These are phyloP conservation scores for Drosophila atripex DNA, from an alignment of 2,888 invertebrate genomes.

Conservation along the genomic window DNA sequence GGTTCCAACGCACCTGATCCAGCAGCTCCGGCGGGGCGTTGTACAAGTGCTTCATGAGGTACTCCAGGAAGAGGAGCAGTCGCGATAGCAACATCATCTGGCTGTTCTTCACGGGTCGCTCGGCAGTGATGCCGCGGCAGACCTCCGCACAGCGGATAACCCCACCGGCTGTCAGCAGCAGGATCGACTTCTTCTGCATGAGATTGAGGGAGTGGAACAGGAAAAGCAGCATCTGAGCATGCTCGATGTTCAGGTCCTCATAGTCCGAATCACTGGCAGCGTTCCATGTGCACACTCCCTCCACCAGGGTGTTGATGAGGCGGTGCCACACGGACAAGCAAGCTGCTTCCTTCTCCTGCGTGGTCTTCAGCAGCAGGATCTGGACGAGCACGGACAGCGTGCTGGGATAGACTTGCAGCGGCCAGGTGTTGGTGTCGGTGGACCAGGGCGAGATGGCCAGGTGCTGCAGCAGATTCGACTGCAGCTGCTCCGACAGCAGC, in stretches of 20 bases:
- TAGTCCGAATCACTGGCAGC: constrained; percentile 80
- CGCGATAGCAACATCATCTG: constrained; percentile 93
- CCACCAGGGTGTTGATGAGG: constrained; percentile 93
- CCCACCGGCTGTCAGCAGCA: constrained; percentile 92
- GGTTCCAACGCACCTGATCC: constrained; percentile 94
- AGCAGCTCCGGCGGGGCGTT: constrained; percentile 94
- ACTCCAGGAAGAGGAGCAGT: constrained; percentile 94
- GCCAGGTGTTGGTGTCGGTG: constrained; percentile 89
- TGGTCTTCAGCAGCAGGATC: constrained; percentile 91
- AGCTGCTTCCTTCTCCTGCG: constrained; percentile 94
- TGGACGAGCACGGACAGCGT: constrained; percentile 93
- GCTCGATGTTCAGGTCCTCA: constrained; percentile 96
- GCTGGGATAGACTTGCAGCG: constrained; percentile 90
- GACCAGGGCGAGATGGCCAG: constrained; percentile 90
- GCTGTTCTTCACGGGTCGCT: constrained; percentile 83
- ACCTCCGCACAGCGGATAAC: constrained; percentile 88
- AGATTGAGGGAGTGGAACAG: constrained; percentile 97
- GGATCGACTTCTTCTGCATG: constrained; percentile 97
- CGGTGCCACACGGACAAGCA: constrained; percentile 97
- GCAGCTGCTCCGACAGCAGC: constrained; percentile 87
- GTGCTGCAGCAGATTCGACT: constrained; percentile 89
- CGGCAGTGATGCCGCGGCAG: constrained; percentile 84
- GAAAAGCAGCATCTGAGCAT: constrained; percentile 95
- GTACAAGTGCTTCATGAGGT: constrained; percentile 97
- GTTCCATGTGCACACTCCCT: constrained; percentile 87